phyloP scores from a whole-genome alignment of 2,888 invertebrate genomes.

The Caenorhabditis parvicauda region DNA sequence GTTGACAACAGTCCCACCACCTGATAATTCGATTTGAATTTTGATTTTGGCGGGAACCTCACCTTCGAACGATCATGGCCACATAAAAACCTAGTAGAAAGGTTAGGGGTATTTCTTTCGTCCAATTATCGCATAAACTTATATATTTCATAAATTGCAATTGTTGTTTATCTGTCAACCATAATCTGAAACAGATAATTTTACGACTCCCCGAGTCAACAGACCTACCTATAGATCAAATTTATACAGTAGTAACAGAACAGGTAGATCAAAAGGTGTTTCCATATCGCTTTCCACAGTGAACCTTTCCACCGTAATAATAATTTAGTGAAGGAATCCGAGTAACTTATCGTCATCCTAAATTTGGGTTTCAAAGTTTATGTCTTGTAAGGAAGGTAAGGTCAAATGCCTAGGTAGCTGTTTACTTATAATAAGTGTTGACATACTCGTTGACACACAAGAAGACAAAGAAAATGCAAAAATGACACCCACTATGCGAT shows the following conservation, averaged over 20 bases:
- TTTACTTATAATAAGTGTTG: too few species aligned
- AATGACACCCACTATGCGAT: too few species aligned
- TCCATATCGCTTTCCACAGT: conserved; percentile 54
- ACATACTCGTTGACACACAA: too few species aligned
- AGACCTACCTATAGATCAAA: conserved; percentile 38
- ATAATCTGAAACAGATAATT: conserved; percentile 32
- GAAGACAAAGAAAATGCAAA: too few species aligned
- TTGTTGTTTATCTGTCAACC: conserved; percentile 42
- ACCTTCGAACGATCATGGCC: conserved; percentile 51
- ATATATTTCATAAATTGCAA: conserved; percentile 38
- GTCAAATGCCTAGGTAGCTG: too few species aligned
- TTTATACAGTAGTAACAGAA: conserved; percentile 45
- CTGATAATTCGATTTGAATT: conserved; percentile 8
- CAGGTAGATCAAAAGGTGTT: conserved; percentile 45
- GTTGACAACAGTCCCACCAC: conserved; percentile 57
- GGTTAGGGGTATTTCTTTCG: conserved; percentile 50
- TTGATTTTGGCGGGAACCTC: not conserved
- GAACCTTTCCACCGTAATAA: conserved; percentile 53
- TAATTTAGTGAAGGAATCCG: conserved; percentile 49
- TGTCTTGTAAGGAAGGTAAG: too few species aligned
- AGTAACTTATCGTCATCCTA: conserved; percentile 52
- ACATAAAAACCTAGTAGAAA: conserved; percentile 54
- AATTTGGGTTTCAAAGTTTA: not conserved
- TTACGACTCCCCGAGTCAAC: not conserved
- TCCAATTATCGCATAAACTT: conserved; percentile 44